These are phyloP conservation scores for Pandemis corylana DNA, from an alignment of 2,888 invertebrate genomes.

Conservation along the genomic window DNA sequence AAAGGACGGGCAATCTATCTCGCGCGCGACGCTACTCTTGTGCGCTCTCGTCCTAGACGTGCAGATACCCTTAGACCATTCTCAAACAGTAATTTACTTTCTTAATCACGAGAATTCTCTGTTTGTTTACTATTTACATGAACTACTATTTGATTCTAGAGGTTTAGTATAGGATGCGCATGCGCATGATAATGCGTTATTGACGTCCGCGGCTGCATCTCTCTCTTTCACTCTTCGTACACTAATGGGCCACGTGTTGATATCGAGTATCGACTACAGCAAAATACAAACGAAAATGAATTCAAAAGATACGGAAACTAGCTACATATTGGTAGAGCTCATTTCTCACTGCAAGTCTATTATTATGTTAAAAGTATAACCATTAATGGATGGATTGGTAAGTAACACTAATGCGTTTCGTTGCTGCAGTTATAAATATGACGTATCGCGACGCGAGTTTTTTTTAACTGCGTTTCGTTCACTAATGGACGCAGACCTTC, in stretches of 20 bases:
- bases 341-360: constrained; percentile 44
- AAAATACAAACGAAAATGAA: constrained; percentile 36
- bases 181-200: constrained; percentile 55
- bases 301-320: constrained; percentile 27
- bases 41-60: background rate
- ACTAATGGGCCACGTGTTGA: constrained; percentile 70
- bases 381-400: constrained; percentile 59
- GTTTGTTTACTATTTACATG: too few relatives aligned
- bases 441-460: constrained; percentile 60
- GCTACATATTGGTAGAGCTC: background rate
- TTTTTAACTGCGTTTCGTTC: constrained; percentile 32
- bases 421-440: constrained; percentile 71
- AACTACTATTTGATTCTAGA: background rate
- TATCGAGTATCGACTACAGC: constrained; percentile 54
- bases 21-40: too few relatives aligned
- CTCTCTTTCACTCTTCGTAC: constrained; percentile 47
- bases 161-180: constrained; percentile 56
- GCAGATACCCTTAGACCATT: background rate
- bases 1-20: too few relatives aligned
- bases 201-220: constrained; percentile 57
- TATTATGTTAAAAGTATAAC: constrained; percentile 69
- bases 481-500: constrained; percentile 41
- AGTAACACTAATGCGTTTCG: constrained; percentile 75
- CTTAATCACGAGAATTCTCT: too few relatives aligned
- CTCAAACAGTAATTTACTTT: too few relatives aligned